Evolutionary conservation across 2,888 invertebrate species (phyloP).

Genomic region (Megaustenia siamemsis): DNA sequence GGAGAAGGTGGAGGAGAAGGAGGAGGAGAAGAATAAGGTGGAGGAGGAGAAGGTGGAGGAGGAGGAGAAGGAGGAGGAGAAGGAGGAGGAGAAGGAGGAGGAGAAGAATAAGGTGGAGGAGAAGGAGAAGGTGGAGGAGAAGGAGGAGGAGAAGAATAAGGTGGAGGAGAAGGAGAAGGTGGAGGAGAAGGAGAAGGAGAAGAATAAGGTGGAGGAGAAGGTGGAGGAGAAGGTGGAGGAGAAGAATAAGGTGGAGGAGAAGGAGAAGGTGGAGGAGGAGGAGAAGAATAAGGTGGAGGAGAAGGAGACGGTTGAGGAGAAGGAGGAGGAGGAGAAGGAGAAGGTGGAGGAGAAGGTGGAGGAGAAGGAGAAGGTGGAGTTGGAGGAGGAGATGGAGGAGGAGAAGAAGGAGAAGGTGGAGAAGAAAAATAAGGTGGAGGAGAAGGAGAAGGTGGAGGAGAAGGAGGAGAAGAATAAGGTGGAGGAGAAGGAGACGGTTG

Average conservation of each 20-base stretch:
- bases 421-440: background rate
- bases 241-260: background rate
- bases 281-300: background rate
- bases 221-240: background rate
- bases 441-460: conserved; percentile 35
- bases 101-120: background rate
- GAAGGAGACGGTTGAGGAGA: background rate
- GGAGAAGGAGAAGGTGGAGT: background rate
- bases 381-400: background rate
- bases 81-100: background rate
- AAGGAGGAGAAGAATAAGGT: conserved; percentile 18
- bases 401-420: background rate
- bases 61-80: background rate
- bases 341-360: background rate
- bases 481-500: background rate
- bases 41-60: background rate
- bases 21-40: background rate
- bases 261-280: background rate
- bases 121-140: background rate
- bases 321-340: background rate
- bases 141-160: background rate
- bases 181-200: background rate
- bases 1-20: background rate
- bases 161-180: background rate
- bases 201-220: background rate